A percentile compares a stretch with the other conserved stretches of the same genome.
Evolutionary conservation across 1,140 invertebrate genomes (phyloP).

Genomic region (Drosophila insularis): DNA sequence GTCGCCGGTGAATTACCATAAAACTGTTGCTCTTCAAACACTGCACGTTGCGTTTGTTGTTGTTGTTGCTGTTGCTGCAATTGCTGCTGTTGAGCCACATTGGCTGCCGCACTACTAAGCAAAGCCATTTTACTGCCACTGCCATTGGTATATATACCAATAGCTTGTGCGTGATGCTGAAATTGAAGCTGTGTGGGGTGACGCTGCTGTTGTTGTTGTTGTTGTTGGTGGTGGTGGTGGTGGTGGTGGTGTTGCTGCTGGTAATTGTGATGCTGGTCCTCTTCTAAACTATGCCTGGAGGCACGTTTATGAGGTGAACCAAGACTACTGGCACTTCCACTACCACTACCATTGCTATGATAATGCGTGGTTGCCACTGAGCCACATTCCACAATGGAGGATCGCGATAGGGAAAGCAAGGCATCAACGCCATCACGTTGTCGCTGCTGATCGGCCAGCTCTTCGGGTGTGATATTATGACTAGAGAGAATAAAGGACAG

Average conservation of each 20-base stretch:
- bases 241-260: constrained; percentile 21
- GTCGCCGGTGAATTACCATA: constrained; percentile 26
- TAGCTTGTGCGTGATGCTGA: background rate
- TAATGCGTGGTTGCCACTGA: constrained; percentile 60
- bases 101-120: constrained; percentile 69
- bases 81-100: constrained; percentile 52
- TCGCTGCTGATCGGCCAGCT: constrained; percentile 89
- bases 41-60: constrained; percentile 21
- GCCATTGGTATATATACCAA: constrained; percentile 59
- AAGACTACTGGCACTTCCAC: constrained; percentile 60
- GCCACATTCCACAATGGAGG: constrained; percentile 66
- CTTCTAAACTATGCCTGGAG: constrained; percentile 70
- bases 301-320: constrained; percentile 79
- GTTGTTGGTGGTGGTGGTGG: constrained; percentile 26
- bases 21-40: constrained; percentile 25
- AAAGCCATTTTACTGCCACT: constrained; percentile 72
- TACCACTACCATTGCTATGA: constrained; percentile 60
- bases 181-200: constrained; percentile 16
- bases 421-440: constrained; percentile 91
- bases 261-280: constrained; percentile 48
- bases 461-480: constrained; percentile 80
- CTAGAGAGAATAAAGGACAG: constrained; percentile 21
- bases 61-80: constrained; percentile 44
- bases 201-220: constrained; percentile 34
- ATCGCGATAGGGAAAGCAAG: constrained; percentile 83